Conservation (phyloP, 1,140 invertebrate species). For the Drosophila lowei region DNA sequence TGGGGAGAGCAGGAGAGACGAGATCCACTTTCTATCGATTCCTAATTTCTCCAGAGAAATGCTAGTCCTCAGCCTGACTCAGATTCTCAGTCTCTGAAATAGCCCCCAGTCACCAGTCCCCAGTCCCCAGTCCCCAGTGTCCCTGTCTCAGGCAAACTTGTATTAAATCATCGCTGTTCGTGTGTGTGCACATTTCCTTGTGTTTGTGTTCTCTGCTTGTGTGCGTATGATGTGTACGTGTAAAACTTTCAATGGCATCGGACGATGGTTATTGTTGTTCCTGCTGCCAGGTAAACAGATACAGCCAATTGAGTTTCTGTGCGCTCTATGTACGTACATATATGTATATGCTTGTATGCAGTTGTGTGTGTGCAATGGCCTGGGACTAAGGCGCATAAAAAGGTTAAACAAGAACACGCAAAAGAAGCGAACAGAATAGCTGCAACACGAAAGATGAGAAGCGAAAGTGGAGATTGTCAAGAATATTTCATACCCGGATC, state of each 20-base stretch:
- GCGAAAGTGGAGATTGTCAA: no score
- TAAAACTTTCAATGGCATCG: conserved; percentile 71
- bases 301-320: conserved; percentile 49
- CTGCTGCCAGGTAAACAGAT: conserved; percentile 23
- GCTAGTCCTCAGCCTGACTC: conserved; percentile 16
- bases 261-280: conserved; percentile 32
- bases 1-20: conserved; percentile 11
- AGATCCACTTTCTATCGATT: conserved; percentile 58
- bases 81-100: conserved; percentile 22
- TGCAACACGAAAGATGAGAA: no score
- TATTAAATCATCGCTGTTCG: conserved; percentile 61
- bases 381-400: no score
- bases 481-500: no score
- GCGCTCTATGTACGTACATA: conserved; percentile 5
- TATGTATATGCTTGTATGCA: no score
- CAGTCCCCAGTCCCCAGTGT: conserved; percentile 9
- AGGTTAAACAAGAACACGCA: no score
- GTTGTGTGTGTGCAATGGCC: no score
- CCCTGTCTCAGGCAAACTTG: conserved; percentile 7
- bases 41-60: conserved; percentile 44
- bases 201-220: neutral
- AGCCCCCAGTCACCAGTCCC: no score
- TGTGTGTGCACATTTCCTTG: neutral
- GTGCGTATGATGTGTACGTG: conserved; percentile 22
- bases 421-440: no score